Evolutionary conservation across 2,113 vertebrate genomes (phyloP).

Genomic region (Pomatorhinus ruficollis): DNA sequence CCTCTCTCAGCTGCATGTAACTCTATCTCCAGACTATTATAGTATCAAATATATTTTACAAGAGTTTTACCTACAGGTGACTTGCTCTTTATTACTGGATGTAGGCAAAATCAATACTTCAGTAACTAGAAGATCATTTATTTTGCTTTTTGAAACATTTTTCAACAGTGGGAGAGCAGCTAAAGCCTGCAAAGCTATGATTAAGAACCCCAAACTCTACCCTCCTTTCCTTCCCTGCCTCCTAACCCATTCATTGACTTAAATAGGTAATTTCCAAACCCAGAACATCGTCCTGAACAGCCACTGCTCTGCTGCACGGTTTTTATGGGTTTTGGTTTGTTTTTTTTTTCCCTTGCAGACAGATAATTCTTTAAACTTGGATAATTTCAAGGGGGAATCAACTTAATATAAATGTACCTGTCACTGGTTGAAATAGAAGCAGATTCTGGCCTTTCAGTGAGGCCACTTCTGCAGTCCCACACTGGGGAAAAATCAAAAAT

Average conservation of each 20-base stretch:
- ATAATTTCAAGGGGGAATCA: conserved; percentile 64
- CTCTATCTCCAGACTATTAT: conserved; percentile 84
- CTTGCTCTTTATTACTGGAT: conserved; percentile 87
- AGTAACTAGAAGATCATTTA: conserved; percentile 80
- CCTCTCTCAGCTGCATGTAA: conserved; percentile 73
- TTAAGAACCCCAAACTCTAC: conserved; percentile 77
- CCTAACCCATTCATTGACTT: conserved; percentile 72
- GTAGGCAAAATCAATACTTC: conserved; percentile 85
- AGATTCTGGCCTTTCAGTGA: conserved; percentile 61
- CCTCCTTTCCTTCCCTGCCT: conserved; percentile 59
- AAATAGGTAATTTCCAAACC: conserved; percentile 61
- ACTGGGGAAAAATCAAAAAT: conserved; percentile 69
- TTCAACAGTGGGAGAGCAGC: conserved; percentile 79
- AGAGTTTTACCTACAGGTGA: conserved; percentile 87
- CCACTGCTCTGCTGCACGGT: background rate
- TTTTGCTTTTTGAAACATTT: conserved; percentile 84
- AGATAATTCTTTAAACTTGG: conserved; percentile 65
- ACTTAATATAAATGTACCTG: conserved; percentile 59
- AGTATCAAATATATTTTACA: conserved; percentile 87
- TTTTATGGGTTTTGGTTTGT: background rate
- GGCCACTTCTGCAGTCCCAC: conserved; percentile 46
- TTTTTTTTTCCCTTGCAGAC: background rate
- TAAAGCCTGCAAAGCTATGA: conserved; percentile 80
- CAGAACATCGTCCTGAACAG: conserved; percentile 19
- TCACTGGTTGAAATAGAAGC: conserved; percentile 46